Base-by-base conservation (phyloP, 2,888 invertebrate genomes). In the Pyrochroa serraticornis region DNA sequence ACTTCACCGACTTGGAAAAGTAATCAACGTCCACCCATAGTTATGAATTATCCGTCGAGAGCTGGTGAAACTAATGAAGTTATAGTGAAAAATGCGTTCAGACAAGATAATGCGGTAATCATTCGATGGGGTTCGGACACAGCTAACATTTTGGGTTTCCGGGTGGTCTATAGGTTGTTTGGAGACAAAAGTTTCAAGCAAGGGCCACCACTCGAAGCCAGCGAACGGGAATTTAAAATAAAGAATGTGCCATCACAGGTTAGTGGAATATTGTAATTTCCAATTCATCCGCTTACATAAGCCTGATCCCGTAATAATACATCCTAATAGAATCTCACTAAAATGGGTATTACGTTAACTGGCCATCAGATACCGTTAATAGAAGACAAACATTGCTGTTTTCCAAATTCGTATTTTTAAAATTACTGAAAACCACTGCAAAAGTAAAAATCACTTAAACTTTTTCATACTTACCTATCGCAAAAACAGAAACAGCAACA, bases 61-160 rank as follows among this genome's bases (percentile, higher is more conserved):
- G 76, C 82, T 1, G 89, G 88, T 69, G 82, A 87, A 45, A 80
- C 83, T 55, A 89, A 87, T 66, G 92, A 92, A 75, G 92, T 95
- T 13, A 85, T 91, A 64, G 91, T 94, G 32, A 91, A 92, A 76
- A 92, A 91, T 71, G 93, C 93, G 7, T 90, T 91, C 74, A 82
- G 91, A 63, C 91, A 92, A 78, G 94, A 93, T 70, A 92, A 88
- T 75, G 88, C 93, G 0, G 92, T 95, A 12, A 89, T 93, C 69
- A 92, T 95, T 65, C 92, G 93, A 73, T 95, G 95, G 95, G 93
- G 93, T 73, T 93, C 93, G 1, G 90, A 93, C 71, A 91, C 91
- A 7, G 87, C 90, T 0, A 93, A 92, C 74, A 91, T 92, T 70
- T 83, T 93, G n/a, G 94, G 93, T 46, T 95, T 94, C 76, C 84